A percentile compares a stretch with the other conserved stretches of the same genome.
Conservation (phyloP, 1,140 invertebrate genomes). For the Heliconius eleuchia region DNA sequence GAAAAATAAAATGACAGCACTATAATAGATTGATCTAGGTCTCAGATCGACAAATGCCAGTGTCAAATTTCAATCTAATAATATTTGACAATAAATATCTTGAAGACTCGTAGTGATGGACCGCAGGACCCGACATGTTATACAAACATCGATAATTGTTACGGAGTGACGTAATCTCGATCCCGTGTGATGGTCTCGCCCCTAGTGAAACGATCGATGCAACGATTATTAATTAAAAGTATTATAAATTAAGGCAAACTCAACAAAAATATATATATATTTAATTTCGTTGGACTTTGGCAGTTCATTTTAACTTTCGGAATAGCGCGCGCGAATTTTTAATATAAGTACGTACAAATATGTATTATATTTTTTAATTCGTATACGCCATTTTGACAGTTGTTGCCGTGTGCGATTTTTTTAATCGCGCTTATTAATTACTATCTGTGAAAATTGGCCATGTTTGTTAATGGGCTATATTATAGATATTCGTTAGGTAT, state of each 20-base stretch:
- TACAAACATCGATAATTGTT: constrained; percentile 28
- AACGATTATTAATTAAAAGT: constrained; percentile 30
- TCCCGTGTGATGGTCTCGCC: constrained; percentile 30
- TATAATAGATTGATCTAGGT: not conserved
- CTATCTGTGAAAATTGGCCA: constrained; percentile 23
- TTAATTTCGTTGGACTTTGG: constrained; percentile 8
- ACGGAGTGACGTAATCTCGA: constrained; percentile 53
- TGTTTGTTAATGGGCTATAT: constrained; percentile 26
- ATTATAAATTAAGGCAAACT: constrained; percentile 29
- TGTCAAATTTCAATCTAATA: not conserved
- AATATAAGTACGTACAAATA: not conserved
- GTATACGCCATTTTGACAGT: constrained; percentile 34
- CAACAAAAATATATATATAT: constrained; percentile 31
- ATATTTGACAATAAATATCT: not conserved
- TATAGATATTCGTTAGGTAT: constrained; percentile 34
- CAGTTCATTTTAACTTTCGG: constrained; percentile 21
- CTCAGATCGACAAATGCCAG: not conserved
- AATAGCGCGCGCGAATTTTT: constrained; percentile 35
- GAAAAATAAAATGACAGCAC: no score
- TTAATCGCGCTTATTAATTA: not conserved
- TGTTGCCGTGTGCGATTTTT: constrained; percentile 8
- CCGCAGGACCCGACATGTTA: not conserved
- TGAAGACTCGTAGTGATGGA: constrained; percentile 9
- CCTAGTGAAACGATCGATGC: constrained; percentile 43
- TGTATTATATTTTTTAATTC: not conserved